Evolutionary conservation across 1,140 invertebrate genomes (phyloP).

Genomic region (Ceratosolen solmsi): DNA sequence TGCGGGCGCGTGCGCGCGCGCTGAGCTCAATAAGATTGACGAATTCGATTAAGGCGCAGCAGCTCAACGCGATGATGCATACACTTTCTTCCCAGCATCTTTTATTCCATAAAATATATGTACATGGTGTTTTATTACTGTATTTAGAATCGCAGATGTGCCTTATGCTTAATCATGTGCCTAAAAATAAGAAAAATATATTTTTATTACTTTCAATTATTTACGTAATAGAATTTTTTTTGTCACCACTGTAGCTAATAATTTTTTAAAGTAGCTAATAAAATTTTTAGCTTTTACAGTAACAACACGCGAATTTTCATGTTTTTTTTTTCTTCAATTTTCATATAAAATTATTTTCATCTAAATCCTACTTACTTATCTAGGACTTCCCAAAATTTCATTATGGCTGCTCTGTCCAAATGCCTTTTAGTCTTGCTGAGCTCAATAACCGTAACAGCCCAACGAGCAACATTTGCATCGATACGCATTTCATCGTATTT

Average conservation of each 20-base stretch:
- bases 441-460: constrained; percentile 95
- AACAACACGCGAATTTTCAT: no score
- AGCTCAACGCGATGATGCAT: constrained; percentile 25
- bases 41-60: constrained; percentile 26
- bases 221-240: neutral
- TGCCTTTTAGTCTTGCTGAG: constrained; percentile 94
- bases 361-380: constrained; percentile 86
- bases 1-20: neutral
- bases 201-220: constrained; percentile 2
- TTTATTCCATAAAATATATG: constrained; percentile 46
- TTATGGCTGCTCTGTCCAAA: constrained; percentile 94
- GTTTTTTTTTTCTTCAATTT: neutral
- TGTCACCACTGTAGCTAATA: no score
- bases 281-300: neutral
- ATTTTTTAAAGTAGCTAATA: no score
- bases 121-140: constrained; percentile 24
- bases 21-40: constrained; percentile 27
- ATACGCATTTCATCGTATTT: constrained; percentile 97
- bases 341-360: neutral
- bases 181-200: constrained; percentile 77
- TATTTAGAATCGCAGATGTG: constrained; percentile 88
- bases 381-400: constrained; percentile 97
- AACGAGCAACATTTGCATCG: constrained; percentile 94
- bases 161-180: constrained; percentile 93
- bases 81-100: constrained; percentile 32